Evolutionary conservation across 2,797 vertebrate species (phyloP), one percentile per base, ranked within the genome.

Genomic region (Adelosebastes latens): DNA sequence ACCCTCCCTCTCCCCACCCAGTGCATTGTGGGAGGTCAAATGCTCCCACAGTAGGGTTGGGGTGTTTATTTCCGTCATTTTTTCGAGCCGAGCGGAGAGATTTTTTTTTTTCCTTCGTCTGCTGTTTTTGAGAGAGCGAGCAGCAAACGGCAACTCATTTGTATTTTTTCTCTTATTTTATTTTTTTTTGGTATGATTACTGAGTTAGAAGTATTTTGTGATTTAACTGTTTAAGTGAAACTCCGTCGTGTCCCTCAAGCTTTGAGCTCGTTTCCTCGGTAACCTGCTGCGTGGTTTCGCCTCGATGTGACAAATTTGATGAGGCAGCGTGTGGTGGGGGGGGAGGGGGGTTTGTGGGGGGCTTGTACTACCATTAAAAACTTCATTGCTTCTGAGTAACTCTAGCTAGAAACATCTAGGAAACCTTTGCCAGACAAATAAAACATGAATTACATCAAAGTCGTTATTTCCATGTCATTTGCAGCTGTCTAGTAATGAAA

Each of bases 161-260:
- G 94, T 65, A 69, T 66, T 90, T 73, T 62, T n/a, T 22, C 24
- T 34, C 13, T 7, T 24, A 24, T 56, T 56, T 56, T 25, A 13
- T 29, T 65, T 12, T 52, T 22, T 95, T 94, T 89, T 94, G 93
- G 94, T 96, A 93, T 96, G 93, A 95, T 92, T 67, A 32, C 60
- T 59, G 75, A 84, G 82, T 95, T 97, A 94, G 95, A 95, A 95
- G 95, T 97, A 94, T 95, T 80, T 81, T 93, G 96, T 98, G 96
- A 96, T 97, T 97, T 97, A 96, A 96, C 96, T 90, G 92, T 56
- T 56, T 25, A 27, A 58, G 53, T 58, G 32, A 58, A 58, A 39
- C 32, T 16, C n/a, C 32, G 18, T 96, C 95, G 93, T 96, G 96
- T 97, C 95, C 96, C 96, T 87, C 92, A 94, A 95, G 94, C 96